phyloP scores from a whole-genome alignment of 2,797 vertebrate species.

The Heterohyrax brucei region DNA sequence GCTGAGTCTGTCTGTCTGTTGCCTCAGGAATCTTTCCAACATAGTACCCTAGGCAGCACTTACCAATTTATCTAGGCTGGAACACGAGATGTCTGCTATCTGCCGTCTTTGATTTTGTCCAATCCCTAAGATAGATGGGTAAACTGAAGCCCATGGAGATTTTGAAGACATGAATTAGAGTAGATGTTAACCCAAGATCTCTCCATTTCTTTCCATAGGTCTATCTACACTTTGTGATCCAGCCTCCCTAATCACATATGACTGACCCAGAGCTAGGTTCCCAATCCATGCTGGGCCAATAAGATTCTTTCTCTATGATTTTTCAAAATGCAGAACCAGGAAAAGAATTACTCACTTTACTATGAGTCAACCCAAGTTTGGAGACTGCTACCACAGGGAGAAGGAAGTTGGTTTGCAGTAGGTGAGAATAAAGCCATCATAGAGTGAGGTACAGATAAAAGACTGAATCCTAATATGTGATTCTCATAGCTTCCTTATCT shows the following conservation, averaged over 20 bases:
- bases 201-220: not conserved
- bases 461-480: not conserved
- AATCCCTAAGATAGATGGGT: not conserved
- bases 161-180: not conserved
- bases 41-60: not conserved
- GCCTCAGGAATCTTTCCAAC: conserved; percentile 32
- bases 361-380: not conserved
- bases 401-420: fast-evolving
- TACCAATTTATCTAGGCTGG: not conserved
- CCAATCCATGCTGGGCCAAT: not conserved
- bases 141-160: not conserved
- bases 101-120: not conserved
- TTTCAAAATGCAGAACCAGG: not conserved
- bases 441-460: not conserved
- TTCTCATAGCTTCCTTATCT: not conserved
- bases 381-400: not conserved
- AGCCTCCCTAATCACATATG: not conserved
- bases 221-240: not conserved
- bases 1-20: not conserved
- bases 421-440: not conserved
- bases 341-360: not conserved
- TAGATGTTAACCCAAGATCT: not conserved
- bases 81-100: not conserved
- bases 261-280: not conserved
- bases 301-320: not conserved